These are phyloP conservation scores for Patella ulyssiponensis DNA, from an alignment of 2,888 invertebrate genomes.

Conservation along the genomic window DNA sequence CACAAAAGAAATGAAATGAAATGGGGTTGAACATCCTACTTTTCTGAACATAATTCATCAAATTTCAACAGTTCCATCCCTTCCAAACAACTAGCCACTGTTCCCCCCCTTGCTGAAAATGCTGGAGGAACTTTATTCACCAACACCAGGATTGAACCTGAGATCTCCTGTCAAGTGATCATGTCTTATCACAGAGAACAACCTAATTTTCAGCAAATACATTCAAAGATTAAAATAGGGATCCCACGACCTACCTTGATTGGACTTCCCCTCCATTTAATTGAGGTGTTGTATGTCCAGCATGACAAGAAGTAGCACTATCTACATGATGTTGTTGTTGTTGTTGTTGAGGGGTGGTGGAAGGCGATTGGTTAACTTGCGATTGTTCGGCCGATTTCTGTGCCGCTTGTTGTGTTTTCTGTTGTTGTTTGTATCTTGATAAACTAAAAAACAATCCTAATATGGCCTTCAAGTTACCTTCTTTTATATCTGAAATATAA, in stretches of 20 bases:
- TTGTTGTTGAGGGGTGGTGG: constrained; percentile 33
- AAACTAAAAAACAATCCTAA: constrained; percentile 95
- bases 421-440: constrained; percentile 90
- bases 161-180: too few species aligned
- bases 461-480: constrained; percentile 94
- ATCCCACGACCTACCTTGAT: constrained; percentile 47
- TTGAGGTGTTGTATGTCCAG: constrained; percentile 41
- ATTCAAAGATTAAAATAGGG: not conserved
- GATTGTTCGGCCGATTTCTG: constrained; percentile 21
- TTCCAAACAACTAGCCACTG: too few species aligned
- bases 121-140: too few species aligned
- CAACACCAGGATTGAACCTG: too few species aligned
- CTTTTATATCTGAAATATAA: constrained; percentile 82
- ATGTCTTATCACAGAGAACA: too few species aligned
- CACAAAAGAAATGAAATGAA: too few species aligned
- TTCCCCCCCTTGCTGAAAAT: too few species aligned
- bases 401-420: constrained; percentile 75
- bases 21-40: too few species aligned
- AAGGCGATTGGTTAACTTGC: constrained; percentile 1
- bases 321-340: constrained; percentile 25
- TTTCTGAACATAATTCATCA: too few species aligned
- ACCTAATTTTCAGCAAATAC: too few species aligned
- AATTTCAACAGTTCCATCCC: too few species aligned
- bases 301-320: constrained; percentile 21
- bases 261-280: constrained; percentile 56